These are phyloP conservation scores for Rhinoraja longicauda DNA, from an alignment of 2,797 vertebrate species.

Conservation along the genomic window DNA sequence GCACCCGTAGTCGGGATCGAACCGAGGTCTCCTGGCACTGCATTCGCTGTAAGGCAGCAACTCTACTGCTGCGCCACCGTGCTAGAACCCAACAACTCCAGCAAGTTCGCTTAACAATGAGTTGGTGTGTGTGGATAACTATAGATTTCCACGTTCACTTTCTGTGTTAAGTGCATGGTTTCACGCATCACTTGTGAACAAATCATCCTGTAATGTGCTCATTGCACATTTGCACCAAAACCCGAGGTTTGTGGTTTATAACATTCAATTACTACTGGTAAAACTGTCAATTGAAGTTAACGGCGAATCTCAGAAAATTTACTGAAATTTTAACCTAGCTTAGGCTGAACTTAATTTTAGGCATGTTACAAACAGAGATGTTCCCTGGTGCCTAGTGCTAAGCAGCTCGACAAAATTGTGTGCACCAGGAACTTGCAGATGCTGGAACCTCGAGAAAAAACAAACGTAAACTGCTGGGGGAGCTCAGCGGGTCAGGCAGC, in stretches of 20 bases:
- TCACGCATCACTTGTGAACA: neutral
- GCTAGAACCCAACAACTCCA: too few species aligned
- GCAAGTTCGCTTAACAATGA: slow-evolving; percentile 3
- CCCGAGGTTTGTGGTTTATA: neutral
- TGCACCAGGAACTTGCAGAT: too few species aligned
- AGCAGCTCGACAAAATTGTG: neutral
- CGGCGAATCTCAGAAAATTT: neutral
- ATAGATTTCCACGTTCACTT: neutral
- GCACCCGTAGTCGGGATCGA: too few species aligned
- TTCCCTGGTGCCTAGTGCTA: neutral
- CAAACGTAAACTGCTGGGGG: too few species aligned
- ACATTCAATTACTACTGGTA: neutral
- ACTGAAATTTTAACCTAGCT: neutral
- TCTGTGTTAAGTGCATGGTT: neutral
- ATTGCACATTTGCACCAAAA: neutral
- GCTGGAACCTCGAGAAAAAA: too few species aligned
- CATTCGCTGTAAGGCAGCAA: too few species aligned
- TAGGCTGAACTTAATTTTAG: neutral
- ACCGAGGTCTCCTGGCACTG: too few species aligned
- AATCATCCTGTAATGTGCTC: neutral
- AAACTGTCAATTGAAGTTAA: neutral
- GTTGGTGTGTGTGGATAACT: neutral
- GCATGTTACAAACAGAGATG: neutral
- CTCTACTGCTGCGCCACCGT: too few species aligned
- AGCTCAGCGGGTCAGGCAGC: too few species aligned